phyloP scores from a whole-genome alignment of 2,797 vertebrate species.

The Lepus oiostolus region DNA sequence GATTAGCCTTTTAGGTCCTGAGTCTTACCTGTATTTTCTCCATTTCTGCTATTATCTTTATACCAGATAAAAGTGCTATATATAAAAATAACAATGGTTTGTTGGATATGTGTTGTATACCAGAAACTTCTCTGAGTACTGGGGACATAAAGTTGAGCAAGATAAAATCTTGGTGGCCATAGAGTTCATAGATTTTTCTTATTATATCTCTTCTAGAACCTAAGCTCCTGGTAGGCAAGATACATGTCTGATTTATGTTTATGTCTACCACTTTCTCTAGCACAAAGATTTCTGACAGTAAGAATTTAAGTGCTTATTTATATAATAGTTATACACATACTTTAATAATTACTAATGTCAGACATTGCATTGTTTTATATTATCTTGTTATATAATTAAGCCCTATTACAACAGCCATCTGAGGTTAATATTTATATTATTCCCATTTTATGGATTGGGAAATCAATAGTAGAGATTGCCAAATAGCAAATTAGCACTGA shows the following conservation, averaged over 20 bases:
- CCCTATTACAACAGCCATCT: too few relatives aligned
- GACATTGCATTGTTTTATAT: background rate
- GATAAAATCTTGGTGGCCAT: background rate
- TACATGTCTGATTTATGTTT: background rate
- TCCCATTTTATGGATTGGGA: background rate
- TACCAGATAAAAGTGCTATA: background rate
- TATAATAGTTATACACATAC: background rate
- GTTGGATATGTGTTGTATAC: background rate
- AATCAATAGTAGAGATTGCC: background rate
- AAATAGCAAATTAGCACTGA: too few relatives aligned
- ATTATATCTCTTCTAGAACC: background rate
- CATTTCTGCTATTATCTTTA: background rate
- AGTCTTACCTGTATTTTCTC: slow-evolving; percentile 6
- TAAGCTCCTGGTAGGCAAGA: background rate
- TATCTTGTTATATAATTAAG: background rate
- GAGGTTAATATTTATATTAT: background rate
- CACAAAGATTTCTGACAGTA: background rate
- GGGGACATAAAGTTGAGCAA: background rate
- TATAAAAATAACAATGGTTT: background rate
- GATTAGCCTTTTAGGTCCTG: background rate
- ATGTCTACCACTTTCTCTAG: background rate
- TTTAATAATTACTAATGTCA: background rate
- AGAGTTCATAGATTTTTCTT: background rate
- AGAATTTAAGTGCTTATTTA: background rate
- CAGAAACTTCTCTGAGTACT: background rate